Evolutionary conservation across 2,797 vertebrate genomes (phyloP).

Genomic region (Glossophaga mutica): DNA sequence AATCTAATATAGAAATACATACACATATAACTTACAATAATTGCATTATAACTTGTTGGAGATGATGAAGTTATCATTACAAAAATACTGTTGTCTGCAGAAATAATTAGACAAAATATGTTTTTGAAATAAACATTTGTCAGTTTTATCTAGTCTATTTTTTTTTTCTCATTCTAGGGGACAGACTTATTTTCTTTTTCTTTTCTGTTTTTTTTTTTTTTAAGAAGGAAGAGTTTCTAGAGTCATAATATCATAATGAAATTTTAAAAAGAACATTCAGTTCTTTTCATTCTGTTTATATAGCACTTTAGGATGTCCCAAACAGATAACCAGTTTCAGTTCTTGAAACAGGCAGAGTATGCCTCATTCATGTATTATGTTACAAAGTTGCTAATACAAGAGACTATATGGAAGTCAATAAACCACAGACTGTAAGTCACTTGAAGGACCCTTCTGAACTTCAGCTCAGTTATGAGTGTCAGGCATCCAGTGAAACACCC

Average conservation of each 20-base stretch:
- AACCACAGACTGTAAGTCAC: not conserved
- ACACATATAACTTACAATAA: not conserved
- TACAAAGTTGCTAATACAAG: not conserved
- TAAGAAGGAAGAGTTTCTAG: not conserved
- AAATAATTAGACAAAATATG: not conserved
- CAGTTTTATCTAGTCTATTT: not conserved
- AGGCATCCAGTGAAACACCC: not conserved
- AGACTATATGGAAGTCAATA: not conserved
- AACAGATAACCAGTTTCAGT: not conserved
- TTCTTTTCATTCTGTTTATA: not conserved
- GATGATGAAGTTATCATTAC: not conserved
- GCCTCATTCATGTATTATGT: not conserved
- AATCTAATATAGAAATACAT: not conserved
- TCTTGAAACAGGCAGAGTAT: not conserved
- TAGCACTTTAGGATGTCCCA: not conserved
- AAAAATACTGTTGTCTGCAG: not conserved
- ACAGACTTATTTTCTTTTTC: not conserved
- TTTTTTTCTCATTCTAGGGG: not conserved
- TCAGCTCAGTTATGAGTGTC: not conserved
- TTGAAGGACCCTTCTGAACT: not conserved
- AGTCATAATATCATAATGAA: not conserved
- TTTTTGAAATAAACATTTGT: constrained; percentile 7
- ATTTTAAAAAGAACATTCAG: not conserved
- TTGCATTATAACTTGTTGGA: not conserved
- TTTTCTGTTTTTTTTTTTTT: not conserved